Conservation (phyloP, 2,797 vertebrate species). For the Gadopsis bispinosus region DNA sequence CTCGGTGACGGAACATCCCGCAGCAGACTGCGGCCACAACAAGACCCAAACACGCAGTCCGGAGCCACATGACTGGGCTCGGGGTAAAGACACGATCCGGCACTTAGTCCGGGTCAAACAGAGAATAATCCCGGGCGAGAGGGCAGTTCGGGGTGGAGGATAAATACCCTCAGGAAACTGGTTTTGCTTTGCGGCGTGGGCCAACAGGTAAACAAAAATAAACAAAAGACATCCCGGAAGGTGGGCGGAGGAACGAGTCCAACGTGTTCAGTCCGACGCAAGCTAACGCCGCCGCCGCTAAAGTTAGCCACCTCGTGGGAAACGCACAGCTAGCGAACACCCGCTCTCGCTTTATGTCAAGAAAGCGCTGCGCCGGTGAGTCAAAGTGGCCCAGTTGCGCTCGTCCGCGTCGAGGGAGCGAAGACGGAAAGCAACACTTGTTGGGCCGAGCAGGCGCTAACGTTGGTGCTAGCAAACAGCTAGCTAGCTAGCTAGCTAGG, state of each 20-base stretch:
- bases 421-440: slow-evolving; percentile 1
- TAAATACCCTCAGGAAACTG: slow-evolving; percentile 65
- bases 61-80: slow-evolving; percentile 81
- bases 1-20: slow-evolving; percentile 76
- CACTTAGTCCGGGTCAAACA: slow-evolving; percentile 41
- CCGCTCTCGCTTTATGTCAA: neutral
- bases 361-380: neutral
- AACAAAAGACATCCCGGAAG: slow-evolving; percentile 81
- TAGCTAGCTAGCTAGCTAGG: slow-evolving; percentile 56
- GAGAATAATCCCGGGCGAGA: slow-evolving; percentile 52
- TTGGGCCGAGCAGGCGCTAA: slow-evolving; percentile 22
- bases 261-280: slow-evolving; percentile 78
- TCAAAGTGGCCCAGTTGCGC: neutral
- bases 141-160: slow-evolving; percentile 33
- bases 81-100: slow-evolving; percentile 53
- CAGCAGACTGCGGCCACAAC: slow-evolving; percentile 75
- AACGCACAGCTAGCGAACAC: slow-evolving; percentile 14
- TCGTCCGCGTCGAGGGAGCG: neutral
- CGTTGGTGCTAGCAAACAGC: slow-evolving; percentile 36
- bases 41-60: slow-evolving; percentile 77
- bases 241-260: slow-evolving; percentile 82
- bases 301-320: slow-evolving; percentile 56
- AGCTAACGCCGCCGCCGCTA: slow-evolving; percentile 65
- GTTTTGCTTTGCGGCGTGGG: slow-evolving; percentile 70
- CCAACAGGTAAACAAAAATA: slow-evolving; percentile 82